Conservation (phyloP, 1,140 invertebrate genomes). For the Adelges cooleyi region DNA sequence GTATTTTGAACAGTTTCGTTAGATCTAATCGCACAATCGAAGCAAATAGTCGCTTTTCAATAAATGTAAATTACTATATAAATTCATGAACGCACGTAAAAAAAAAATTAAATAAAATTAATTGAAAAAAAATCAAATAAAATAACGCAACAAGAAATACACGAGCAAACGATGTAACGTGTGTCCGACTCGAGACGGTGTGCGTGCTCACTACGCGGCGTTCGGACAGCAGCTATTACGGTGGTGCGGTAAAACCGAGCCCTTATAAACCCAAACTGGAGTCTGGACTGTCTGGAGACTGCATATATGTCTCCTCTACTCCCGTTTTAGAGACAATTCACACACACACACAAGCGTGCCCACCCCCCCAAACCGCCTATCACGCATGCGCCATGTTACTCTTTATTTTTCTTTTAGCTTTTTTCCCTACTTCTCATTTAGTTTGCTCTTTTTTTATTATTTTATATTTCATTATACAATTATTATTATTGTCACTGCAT, state of each 20-base stretch:
- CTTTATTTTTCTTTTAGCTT: slow-evolving; percentile 23
- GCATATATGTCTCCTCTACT: slow-evolving; percentile 22
- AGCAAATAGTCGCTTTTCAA: too few species aligned
- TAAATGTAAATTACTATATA: too few species aligned
- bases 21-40: too few species aligned
- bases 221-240: not conserved
- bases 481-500: not conserved
- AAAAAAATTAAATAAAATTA: too few species aligned
- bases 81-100: too few species aligned
- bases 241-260: not conserved
- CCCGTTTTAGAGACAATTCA: slow-evolving; percentile 24
- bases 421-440: slow-evolving; percentile 11
- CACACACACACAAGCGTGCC: not conserved
- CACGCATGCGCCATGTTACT: slow-evolving; percentile 25
- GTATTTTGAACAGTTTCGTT: too few species aligned
- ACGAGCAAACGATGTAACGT: too few species aligned
- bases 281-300: slow-evolving; percentile 28
- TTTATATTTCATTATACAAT: not conserved
- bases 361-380: slow-evolving; percentile 23
- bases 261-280: slow-evolving; percentile 26
- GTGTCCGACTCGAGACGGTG: not conserved
- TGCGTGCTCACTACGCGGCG: not conserved
- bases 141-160: too few species aligned
- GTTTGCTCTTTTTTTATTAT: not conserved
- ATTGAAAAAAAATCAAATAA: too few species aligned